These are phyloP conservation scores for Erebia aethiops DNA, from an alignment of 2,888 invertebrate species.

Conservation along the genomic window DNA sequence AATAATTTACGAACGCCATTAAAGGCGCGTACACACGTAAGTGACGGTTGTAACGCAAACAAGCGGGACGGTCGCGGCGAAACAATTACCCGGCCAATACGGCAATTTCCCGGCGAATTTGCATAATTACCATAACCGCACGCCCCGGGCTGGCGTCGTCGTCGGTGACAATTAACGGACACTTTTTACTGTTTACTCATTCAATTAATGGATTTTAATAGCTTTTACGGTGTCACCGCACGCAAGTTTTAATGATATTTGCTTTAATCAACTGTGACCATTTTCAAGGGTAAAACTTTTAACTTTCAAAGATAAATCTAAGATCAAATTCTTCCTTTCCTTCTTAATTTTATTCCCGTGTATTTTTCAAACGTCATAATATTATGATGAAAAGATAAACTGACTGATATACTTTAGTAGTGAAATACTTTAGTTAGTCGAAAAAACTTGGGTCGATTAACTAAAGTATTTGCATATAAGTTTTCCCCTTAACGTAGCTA, in stretches of 20 bases:
- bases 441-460: too few species aligned
- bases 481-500: too few species aligned
- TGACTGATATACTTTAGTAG: too few species aligned
- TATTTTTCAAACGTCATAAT: too few species aligned
- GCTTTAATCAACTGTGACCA: neutral
- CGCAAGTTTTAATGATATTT: conserved; percentile 1
- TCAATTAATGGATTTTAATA: conserved; percentile 40
- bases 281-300: too few species aligned
- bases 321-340: too few species aligned
- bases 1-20: conserved; percentile 23
- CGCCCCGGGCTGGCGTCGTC: conserved; percentile 54
- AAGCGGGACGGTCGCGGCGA: conserved; percentile 29
- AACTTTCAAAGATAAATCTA: too few species aligned
- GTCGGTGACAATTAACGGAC: conserved; percentile 57
- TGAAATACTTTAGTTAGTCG: too few species aligned
- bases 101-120: conserved; percentile 71
- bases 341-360: too few species aligned
- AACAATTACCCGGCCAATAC: conserved; percentile 46
- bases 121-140: conserved; percentile 72
- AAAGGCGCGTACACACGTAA: conserved; percentile 26
- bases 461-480: too few species aligned
- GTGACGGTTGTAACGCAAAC: conserved; percentile 33
- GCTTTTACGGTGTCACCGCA: conserved; percentile 13
- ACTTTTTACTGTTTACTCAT: conserved; percentile 43
- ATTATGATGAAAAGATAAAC: too few species aligned